phyloP scores from a whole-genome alignment of 1,140 invertebrate genomes.

The Protaetia brevitarsis region DNA sequence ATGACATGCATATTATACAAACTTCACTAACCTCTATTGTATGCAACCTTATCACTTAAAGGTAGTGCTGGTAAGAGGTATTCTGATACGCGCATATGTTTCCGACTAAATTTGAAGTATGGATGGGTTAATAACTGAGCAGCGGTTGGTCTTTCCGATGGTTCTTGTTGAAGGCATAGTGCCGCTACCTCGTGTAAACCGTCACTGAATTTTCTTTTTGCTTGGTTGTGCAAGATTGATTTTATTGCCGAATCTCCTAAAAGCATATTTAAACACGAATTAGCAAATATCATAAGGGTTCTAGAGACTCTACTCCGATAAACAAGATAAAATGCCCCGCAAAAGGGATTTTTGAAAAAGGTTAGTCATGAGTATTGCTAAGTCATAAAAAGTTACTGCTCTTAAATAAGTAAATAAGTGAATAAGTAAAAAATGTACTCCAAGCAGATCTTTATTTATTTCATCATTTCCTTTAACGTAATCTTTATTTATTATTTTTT shows the following conservation, averaged over 20 bases:
- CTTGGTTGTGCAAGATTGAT: constrained; percentile 39
- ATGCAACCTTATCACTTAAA: constrained; percentile 50
- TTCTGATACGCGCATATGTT: constrained; percentile 48
- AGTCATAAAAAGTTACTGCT: no score
- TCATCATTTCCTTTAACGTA: no score
- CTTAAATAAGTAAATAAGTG: no score
- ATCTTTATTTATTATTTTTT: no score
- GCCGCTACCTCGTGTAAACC: constrained; percentile 74
- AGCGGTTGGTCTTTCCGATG: constrained; percentile 61
- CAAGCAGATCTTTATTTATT: no score
- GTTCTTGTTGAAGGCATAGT: constrained; percentile 65
- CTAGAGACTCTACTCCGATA: no score
- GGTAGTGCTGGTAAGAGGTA: constrained; percentile 55
- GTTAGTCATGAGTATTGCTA: no score
- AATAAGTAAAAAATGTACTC: no score
- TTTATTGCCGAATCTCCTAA: constrained; percentile 30
- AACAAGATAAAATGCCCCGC: no score
- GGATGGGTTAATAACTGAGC: constrained; percentile 65
- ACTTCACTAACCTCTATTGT: constrained; percentile 46
- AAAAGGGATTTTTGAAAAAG: no score
- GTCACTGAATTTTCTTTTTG: constrained; percentile 63
- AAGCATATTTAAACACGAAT: constrained; percentile 11
- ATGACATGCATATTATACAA: neutral
- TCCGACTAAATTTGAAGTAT: constrained; percentile 69
- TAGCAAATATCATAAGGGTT: no score